phyloP scores from a whole-genome alignment of 2,888 invertebrate genomes.

The Agrypnus murinus region DNA sequence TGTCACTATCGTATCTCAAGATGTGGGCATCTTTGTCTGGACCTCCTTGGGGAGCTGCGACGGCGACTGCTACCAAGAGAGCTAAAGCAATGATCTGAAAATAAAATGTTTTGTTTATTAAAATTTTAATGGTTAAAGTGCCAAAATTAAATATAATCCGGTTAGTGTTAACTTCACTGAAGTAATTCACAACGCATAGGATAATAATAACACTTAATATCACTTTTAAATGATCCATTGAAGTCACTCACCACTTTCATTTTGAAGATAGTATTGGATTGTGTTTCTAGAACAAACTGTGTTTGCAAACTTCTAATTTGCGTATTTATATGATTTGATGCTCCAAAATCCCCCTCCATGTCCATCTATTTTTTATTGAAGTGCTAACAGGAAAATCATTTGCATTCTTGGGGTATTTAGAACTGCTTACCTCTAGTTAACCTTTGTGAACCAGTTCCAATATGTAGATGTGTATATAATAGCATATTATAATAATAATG shows the following conservation, averaged over 20 bases:
- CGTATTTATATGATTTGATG: conserved; percentile 30
- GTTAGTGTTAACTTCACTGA: not conserved
- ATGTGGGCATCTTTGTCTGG: conserved; percentile 74
- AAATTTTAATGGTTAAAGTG: no score
- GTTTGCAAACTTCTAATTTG: not conserved
- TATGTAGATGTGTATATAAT: conserved; percentile 11
- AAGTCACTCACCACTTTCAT: conserved; percentile 53
- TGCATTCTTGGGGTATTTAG: conserved; percentile 12
- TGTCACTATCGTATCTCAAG: conserved; percentile 77
- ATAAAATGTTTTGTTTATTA: no score
- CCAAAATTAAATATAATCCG: no score
- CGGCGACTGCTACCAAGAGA: conserved; percentile 60
- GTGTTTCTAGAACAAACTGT: conserved; percentile 16
- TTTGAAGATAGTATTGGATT: conserved; percentile 26
- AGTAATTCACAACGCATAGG: not conserved
- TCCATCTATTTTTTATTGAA: not conserved
- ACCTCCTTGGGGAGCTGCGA: conserved; percentile 61
- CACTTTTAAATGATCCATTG: not conserved
- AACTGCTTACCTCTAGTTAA: conserved; percentile 22
- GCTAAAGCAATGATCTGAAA: conserved; percentile 33
- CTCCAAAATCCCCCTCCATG: conserved; percentile 11
- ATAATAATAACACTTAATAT: not conserved
- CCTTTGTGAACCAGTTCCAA: conserved; percentile 37
- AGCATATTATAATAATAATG: no score
- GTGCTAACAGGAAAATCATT: conserved; percentile 20